These are phyloP conservation scores for Mastacembelus armatus DNA, from an alignment of 2,797 vertebrate genomes.

Conservation along the genomic window DNA sequence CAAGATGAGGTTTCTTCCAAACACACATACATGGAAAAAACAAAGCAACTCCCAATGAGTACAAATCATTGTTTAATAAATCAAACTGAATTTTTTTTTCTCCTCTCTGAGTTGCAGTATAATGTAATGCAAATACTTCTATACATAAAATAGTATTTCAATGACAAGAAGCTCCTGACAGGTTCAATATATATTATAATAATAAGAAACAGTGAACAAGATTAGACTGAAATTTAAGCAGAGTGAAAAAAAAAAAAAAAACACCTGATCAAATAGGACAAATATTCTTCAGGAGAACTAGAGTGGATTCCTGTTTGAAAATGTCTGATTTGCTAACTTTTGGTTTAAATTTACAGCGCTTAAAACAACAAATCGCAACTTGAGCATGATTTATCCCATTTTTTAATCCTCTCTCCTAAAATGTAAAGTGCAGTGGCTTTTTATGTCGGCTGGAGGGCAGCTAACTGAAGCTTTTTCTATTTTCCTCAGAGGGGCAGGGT, in stretches of 20 bases:
- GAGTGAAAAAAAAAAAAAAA: conserved; percentile 61
- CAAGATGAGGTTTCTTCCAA: conserved; percentile 33
- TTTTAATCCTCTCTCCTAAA: conserved; percentile 19
- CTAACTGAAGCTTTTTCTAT: conserved; percentile 22
- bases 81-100: conserved; percentile 78
- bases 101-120: conserved; percentile 76
- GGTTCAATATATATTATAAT: conserved; percentile 64
- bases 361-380: conserved; percentile 42
- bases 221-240: conserved; percentile 73
- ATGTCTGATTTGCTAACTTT: conserved; percentile 19
- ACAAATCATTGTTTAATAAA: conserved; percentile 86
- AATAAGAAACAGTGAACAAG: conserved; percentile 58
- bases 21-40: conserved; percentile 20
- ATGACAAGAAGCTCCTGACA: conserved; percentile 74
- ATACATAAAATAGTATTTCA: conserved; percentile 81
- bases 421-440: conserved; percentile 59
- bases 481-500: conserved; percentile 48
- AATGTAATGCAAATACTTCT: conserved; percentile 77
- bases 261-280: conserved; percentile 37
- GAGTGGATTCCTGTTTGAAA: no score
- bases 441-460: conserved; percentile 1
- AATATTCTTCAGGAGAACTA: conserved; percentile 18
- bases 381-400: neutral
- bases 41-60: conserved; percentile 45
- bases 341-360: conserved; percentile 25